Evolutionary conservation across 2,797 vertebrate species (phyloP).

Genomic region (Schizopygopsis malacanthus): DNA sequence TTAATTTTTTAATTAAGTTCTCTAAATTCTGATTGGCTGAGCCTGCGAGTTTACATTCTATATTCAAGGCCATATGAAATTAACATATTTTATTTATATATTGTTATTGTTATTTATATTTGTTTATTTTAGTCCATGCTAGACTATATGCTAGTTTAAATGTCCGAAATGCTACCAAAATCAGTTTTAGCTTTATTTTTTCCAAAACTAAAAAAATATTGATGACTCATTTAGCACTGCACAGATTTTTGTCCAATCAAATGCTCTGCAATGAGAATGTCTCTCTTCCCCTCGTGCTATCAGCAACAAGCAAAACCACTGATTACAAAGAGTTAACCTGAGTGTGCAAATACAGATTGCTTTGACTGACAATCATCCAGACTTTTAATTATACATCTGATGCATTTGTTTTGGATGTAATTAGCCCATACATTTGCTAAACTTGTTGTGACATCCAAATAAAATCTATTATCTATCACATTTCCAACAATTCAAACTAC

Average conservation of each 20-base stretch:
- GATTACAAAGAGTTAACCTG: background rate
- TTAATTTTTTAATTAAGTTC: background rate
- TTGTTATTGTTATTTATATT: no score
- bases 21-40: background rate
- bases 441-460: background rate
- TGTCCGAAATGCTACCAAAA: background rate
- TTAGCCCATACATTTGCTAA: background rate
- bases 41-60: background rate
- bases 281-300: background rate
- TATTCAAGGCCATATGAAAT: background rate
- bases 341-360: background rate
- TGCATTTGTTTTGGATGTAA: constrained; percentile 6
- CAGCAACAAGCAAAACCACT: background rate
- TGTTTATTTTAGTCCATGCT: background rate
- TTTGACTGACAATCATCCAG: background rate
- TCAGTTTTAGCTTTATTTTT: background rate
- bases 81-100: no score
- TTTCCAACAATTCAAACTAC: constrained; percentile 13
- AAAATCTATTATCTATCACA: constrained; percentile 1
- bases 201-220: background rate
- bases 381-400: background rate
- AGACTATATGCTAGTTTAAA: background rate
- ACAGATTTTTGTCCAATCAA: background rate
- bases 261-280: background rate
- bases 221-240: background rate